Base-by-base conservation (phyloP, 2,113 vertebrate species). In the Pampusana beccarii region DNA sequence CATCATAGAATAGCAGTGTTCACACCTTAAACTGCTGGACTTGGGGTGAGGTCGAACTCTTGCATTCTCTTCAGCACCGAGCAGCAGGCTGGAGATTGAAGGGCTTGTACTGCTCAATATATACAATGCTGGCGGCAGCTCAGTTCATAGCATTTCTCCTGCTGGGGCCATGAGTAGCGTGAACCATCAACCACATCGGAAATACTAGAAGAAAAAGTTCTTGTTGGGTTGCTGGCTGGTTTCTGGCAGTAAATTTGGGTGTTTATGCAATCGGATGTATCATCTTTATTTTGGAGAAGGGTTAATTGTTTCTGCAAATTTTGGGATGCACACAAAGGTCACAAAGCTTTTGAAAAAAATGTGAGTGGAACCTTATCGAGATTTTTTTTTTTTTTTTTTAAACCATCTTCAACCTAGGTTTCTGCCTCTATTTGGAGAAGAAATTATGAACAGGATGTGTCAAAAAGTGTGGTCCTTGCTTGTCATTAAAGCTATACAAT, bases 41-140 rank as follows among this genome's bases (percentile, higher is more conserved):
- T 79, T 79, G 13, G 13, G 36, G 5, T 79, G 18, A 26, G 9
- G 34, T 18, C 79, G 34, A 86, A 34, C 29, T 82, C 48, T 25
- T 62, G 9, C 0, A 0, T 89, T 90, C 0, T 2, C 54, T 48
- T 69, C 25, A 65, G 54, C 65, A 6, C 28, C 66, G 2, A 0
- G 31, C 51, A 54, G 28, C 21, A 88, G 34, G 15, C 17, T 38
- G 75, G 53, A 82, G 48, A 28, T 10, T 16, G n/a, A 51, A 70
- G 14, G 20, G 28, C 57, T 67, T 60, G 61, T 79, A 25, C 42
- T 79, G 34, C n/a, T 38, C 42, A 44, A 54, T 54, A 48, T 4
- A 5, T 78, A 13, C n/a, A 54, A 3, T 70, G 12, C 26, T 67
- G 70, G 25, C 61, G 72, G 53, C 48, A 51, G 3, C 33, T 66